Percentiles rank a stretch among this genome's conserved stretches.
Conservation (phyloP, 1,140 invertebrate genomes). For the Linepithema humile region DNA sequence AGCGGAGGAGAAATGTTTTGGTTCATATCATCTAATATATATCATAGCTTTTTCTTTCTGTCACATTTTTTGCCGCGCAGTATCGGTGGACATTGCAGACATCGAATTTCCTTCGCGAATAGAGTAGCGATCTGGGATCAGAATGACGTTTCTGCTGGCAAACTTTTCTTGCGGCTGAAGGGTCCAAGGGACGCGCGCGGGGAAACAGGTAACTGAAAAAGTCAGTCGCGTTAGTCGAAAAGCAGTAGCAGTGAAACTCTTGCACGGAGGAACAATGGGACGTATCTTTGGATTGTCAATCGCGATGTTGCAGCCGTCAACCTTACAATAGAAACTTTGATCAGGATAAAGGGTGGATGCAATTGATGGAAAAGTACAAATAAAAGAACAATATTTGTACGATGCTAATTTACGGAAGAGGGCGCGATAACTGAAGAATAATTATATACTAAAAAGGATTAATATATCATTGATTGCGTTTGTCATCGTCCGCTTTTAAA, state of each 20-base stretch:
- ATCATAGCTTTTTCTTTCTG: conserved; percentile 8
- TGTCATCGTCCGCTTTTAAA: background rate
- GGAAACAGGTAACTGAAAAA: conserved; percentile 52
- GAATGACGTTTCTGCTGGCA: conserved; percentile 44
- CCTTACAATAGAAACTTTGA: conserved; percentile 57
- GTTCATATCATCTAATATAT: conserved; percentile 11
- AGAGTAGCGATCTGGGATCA: conserved; percentile 34
- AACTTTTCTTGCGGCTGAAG: conserved; percentile 37
- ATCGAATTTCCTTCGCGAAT: conserved; percentile 42
- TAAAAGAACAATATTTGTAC: conserved; percentile 54
- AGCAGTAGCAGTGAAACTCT: conserved; percentile 46
- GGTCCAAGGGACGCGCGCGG: background rate
- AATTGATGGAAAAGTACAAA: conserved; percentile 20
- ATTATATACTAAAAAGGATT: background rate
- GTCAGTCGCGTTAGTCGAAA: conserved; percentile 48
- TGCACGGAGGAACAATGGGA: conserved; percentile 40
- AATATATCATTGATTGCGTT: background rate
- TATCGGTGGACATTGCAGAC: conserved; percentile 31
- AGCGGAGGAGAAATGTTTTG: background rate
- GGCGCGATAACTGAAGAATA: background rate
- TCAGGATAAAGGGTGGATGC: background rate
- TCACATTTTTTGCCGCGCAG: conserved; percentile 9
- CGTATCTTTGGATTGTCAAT: conserved; percentile 34
- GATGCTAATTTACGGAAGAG: background rate
- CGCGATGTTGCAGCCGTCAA: conserved; percentile 30